phyloP scores from a whole-genome alignment of 30 jellyfish, hydroid and myxozoan species.

The Haliclystus octoradiatus region DNA sequence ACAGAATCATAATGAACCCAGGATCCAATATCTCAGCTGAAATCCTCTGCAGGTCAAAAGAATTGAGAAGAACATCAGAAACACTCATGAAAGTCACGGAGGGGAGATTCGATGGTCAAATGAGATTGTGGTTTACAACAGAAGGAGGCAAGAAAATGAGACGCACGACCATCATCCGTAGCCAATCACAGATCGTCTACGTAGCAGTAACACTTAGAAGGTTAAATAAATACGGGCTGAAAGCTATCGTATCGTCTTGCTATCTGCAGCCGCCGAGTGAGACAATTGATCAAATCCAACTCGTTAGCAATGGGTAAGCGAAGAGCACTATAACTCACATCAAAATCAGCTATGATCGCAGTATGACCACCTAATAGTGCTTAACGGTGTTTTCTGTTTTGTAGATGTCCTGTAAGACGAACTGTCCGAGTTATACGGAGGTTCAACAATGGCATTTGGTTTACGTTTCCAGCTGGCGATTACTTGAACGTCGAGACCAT shows the following conservation, averaged over 20 bases:
- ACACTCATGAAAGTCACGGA: neutral
- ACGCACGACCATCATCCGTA: neutral
- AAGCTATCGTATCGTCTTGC: neutral
- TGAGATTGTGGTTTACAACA: neutral
- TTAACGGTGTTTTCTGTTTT: neutral
- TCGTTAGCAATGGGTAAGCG: neutral
- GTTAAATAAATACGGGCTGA: neutral
- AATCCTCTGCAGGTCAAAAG: neutral
- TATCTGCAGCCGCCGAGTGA: neutral
- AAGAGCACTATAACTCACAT: neutral
- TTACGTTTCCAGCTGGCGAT: neutral
- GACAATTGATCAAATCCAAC: neutral
- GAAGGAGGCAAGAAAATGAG: neutral
- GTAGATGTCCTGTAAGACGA: neutral
- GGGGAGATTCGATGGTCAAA: neutral
- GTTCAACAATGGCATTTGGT: neutral
- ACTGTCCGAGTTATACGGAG: neutral
- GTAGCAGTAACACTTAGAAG: neutral
- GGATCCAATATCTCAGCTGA: neutral
- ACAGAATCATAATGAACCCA: neutral
- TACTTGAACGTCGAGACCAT: no score
- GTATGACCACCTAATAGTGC: neutral
- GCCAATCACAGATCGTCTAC: neutral
- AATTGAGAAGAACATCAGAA: neutral
- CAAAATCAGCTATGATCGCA: neutral